Evolutionary conservation across 2,888 invertebrate species (phyloP), one percentile per base, ranked within the genome.

Genomic region (Agrochola lota): DNA sequence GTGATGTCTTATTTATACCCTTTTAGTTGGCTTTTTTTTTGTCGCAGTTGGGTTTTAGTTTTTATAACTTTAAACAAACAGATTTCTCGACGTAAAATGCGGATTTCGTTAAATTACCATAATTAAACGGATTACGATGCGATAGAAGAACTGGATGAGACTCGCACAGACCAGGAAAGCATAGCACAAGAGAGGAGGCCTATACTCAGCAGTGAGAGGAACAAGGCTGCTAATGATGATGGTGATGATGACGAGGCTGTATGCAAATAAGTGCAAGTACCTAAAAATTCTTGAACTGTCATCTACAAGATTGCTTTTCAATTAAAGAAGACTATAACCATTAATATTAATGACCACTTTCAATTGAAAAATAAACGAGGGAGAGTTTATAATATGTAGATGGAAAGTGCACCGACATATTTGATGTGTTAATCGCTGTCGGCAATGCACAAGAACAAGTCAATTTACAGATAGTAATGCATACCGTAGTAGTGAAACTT

Each of bases 401-500:
- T 78, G 63, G 74, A 78, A 78, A 78, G 67, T 74, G 30, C 68
- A 40, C 66, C 55, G 52, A 80, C 55, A 70, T 63, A 23, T 35
- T 67, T 74, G 63, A 74, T 74, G 78, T 49, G 55, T 69, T 83
- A 83, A 78, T 83, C 64, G 71, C 49, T 62, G 30, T 52, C 17
- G 63, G 46, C 49, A 43, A 57, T 71, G 78, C 74, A 62, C 59
- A 82, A 82, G 78, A 82, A 74, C 83, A 23, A 67, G 59, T 78
- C 64, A 67, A 62, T 77, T 70, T 43, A 49, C 15, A 70, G 66
- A 82, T 78, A 49, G 78, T 49, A 82, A 77, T 40, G 59, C 52
- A 76, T 75, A 81, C 68, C 26, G 64, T 73, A 55, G 59, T 30
- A 72, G 84, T 83, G 84, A 83, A 84, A 83, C 79, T 80, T 83